Evolutionary conservation across 1,140 invertebrate genomes (phyloP).

Genomic region (Brachionus angularis): DNA sequence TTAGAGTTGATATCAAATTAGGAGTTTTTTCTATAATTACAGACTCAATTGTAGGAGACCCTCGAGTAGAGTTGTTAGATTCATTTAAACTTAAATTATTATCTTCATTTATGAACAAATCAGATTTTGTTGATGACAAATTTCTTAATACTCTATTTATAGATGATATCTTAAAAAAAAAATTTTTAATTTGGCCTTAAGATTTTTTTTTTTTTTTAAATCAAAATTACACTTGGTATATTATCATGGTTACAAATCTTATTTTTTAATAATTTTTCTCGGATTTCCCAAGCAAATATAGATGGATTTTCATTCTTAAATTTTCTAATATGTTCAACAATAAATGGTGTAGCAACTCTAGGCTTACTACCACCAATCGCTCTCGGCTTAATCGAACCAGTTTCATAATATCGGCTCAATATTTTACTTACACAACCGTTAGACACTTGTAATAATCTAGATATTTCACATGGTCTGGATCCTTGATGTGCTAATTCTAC

Average conservation of each 20-base stretch:
- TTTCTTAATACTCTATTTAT: constrained; percentile 44
- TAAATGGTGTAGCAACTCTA: constrained; percentile 77
- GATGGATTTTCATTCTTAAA: constrained; percentile 89
- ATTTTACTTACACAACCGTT: constrained; percentile 96
- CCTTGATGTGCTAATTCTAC: constrained; percentile 85
- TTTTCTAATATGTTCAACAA: constrained; percentile 84
- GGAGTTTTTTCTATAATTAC: constrained; percentile 3
- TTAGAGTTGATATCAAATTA: background rate
- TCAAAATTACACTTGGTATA: constrained; percentile 84
- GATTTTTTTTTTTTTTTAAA: constrained; percentile 51
- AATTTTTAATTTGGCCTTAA: too few species aligned
- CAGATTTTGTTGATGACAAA: constrained; percentile 15
- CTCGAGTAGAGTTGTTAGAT: background rate
- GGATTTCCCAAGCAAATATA: constrained; percentile 92
- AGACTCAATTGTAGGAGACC: background rate
- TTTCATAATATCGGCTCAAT: constrained; percentile 63
- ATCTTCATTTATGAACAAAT: too few species aligned
- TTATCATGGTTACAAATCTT: constrained; percentile 93
- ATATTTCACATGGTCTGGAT: constrained; percentile 88
- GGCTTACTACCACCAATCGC: constrained; percentile 44
- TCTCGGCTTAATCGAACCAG: constrained; percentile 45
- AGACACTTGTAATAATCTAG: constrained; percentile 79
- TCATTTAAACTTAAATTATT: background rate
- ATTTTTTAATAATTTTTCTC: constrained; percentile 83
- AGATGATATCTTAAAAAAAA: constrained; percentile 40